Conservation (phyloP, 2,113 vertebrate species). For the Oryzias javanicus region DNA sequence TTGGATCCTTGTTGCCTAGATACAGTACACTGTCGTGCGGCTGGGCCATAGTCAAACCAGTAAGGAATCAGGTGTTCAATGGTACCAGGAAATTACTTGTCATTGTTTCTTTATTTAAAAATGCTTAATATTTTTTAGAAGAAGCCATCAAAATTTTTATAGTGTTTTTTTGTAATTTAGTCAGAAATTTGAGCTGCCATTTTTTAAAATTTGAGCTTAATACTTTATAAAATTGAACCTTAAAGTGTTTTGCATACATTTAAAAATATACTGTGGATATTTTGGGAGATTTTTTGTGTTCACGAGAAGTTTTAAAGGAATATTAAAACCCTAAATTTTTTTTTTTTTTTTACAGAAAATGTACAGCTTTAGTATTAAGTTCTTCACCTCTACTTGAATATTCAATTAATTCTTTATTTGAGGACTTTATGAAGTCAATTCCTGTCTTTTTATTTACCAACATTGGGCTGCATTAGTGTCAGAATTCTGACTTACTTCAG, state of each 20-base stretch:
- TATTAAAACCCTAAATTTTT: not conserved
- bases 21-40: conserved; percentile 91
- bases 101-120: conserved; percentile 66
- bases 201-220: conserved; percentile 39
- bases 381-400: too few species aligned
- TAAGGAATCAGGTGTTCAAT: conserved; percentile 94
- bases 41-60: conserved; percentile 85
- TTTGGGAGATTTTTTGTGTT: conserved; percentile 9
- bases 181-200: conserved; percentile 7
- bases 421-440: too few species aligned
- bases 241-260: conserved; percentile 11
- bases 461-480: too few species aligned
- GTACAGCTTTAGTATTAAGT: too few species aligned
- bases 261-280: conserved; percentile 12
- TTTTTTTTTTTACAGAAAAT: too few species aligned
- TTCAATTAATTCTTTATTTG: too few species aligned
- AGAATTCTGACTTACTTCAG: too few species aligned
- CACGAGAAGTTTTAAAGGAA: not conserved
- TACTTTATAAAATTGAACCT: conserved; percentile 2
- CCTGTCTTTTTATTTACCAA: too few species aligned
- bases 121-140: conserved; percentile 57
- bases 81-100: conserved; percentile 90
- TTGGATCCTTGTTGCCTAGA: conserved; percentile 95
- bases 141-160: conserved; percentile 32
- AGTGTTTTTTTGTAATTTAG: conserved; percentile 24